These are phyloP conservation scores for Melikaiella ostensackeni DNA, from an alignment of 2,888 invertebrate genomes.

Conservation along the genomic window DNA sequence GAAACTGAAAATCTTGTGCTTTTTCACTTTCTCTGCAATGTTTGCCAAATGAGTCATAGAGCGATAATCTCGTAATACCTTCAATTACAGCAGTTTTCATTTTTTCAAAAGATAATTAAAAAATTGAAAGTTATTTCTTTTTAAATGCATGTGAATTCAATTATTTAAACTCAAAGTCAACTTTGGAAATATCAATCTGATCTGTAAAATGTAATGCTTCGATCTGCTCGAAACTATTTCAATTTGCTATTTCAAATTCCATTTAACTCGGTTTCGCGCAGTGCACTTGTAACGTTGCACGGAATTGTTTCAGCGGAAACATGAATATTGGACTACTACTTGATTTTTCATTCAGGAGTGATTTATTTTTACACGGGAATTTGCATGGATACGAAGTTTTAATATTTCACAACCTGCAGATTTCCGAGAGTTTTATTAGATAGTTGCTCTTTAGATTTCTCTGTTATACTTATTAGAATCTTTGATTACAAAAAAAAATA, in stretches of 20 bases:
- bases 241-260: slow-evolving; percentile 1
- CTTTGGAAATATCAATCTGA: neutral
- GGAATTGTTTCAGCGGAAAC: slow-evolving; percentile 10
- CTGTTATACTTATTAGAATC: neutral
- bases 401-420: neutral
- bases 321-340: neutral
- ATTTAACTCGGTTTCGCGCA: neutral
- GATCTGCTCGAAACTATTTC: neutral
- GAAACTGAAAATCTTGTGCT: too few species aligned
- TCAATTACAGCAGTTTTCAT: too few species aligned
- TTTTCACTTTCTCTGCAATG: too few species aligned
- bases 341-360: neutral
- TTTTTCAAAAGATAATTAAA: too few species aligned
- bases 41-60: too few species aligned
- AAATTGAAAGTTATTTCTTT: too few species aligned
- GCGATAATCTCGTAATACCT: too few species aligned
- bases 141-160: too few species aligned
- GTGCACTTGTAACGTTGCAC: neutral
- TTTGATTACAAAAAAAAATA: too few species aligned
- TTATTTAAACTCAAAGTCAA: too few species aligned
- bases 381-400: neutral
- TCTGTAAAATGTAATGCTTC: neutral
- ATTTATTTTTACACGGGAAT: neutral
- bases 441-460: neutral
- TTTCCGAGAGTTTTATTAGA: neutral